Base-by-base conservation (phyloP, 1,140 invertebrate genomes). In the Argopecten irradians region DNA sequence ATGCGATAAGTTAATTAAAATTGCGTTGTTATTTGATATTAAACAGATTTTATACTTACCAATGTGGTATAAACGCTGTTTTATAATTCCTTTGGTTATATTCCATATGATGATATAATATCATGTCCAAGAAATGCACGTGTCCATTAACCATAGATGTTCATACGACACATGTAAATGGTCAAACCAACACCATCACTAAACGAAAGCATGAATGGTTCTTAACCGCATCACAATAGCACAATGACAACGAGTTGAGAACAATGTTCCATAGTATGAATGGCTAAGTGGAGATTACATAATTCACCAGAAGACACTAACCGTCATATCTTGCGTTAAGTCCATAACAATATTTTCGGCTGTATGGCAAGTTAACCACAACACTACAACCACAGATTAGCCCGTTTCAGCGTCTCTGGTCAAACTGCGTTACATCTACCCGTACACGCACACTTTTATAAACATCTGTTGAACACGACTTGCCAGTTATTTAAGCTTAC, bases 401-500 rank as follows among this genome's bases (percentile, higher is more conserved):
- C 55, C 5, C 22, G 55, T 28, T 71, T 71, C 55, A n/a, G n/a
- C 55, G 55, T 71, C 55, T 71, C 55, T 71, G 55, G 55, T 71
- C 55, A 71, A 71, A 71, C 55, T 71, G 55, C 55, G 55, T 71
- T 28, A 71, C 55, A 71, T n/a, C 55, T 71, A 71, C 55, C 55
- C 55, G 55, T 71, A 28, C 22, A 71, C 28, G 8, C 55, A 71
- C 55, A 28, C 55, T 3, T n/a, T 71, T n/a, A 71, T 71, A n/a
- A 71, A 28, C 55, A 71, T 71, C 55, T 71, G 55, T 71, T n/a
- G n/a, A n/a, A 71, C 55, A 71, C 55, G 22, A n/a, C 55, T 71
- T 3, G 55, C 55, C 55, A 28, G 22, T 71, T 71, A 71, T n/a
- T n/a, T n/a, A n/a, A 16, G n/a, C 55, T 71, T 71, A 71, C 55